Base-by-base conservation (phyloP, 1,140 invertebrate genomes). In the Dryas iulia region DNA sequence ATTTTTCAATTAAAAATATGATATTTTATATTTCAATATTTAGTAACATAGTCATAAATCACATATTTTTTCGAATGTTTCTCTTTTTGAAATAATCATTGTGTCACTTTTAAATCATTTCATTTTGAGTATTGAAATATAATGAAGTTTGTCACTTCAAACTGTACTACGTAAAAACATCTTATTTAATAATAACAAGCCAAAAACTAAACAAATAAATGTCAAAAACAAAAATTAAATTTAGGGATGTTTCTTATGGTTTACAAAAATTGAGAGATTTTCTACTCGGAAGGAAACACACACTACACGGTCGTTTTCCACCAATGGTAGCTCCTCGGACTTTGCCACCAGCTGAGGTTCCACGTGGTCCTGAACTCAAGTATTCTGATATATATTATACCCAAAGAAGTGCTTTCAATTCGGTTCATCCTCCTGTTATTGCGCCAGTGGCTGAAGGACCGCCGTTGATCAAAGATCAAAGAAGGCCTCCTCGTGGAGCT, bases 241-340 rank as follows among this genome's bases (percentile, higher is more conserved):
- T 71, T 31, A 72, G 86, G 66, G 87, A 90, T 63, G 76, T 90
- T 10, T 83, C 80, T 3, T 24, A 25, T 18, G 62, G 72, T 4
- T 47, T 90, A 21, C 67, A 83, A 62, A 83, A 66, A 28, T 12
- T 90, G 1, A 74, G 88, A 33, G 63, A 86, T 3, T 79, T 90
- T 73, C 71, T 90, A 28, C 67, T 90, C 23, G 88, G 88, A 5
- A 77, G 86, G 60, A 79, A 82, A 59, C 80, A 88, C 54, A 75
- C 35, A n/a, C 59, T 83, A 3, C 87, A 88, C 23, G 66, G 66
- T 24, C 72, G 88, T 5, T 90, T 87, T 76, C 75, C 69, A 3
- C 79, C 81, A 11, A 30, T 73, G 0, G 12, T 89, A 1, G 64
- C 88, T 14, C 72, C 88, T 7, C 78, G 88, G 11, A 79, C 82